Conservation (phyloP, 2,113 vertebrate genomes). For the Mesitornis unicolor region DNA sequence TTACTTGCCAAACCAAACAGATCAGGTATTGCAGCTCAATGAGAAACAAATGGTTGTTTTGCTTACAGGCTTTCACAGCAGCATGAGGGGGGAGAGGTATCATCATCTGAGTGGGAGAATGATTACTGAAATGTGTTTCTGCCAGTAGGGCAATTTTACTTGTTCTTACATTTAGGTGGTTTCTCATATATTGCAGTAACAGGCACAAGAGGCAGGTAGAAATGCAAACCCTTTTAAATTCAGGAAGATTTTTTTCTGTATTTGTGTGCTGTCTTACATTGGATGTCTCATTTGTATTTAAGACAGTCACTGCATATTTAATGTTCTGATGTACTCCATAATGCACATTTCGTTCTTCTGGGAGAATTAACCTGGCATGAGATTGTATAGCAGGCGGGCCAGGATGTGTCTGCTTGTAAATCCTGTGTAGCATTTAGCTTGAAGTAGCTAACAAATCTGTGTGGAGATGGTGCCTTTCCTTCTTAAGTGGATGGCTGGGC, state of each 20-base stretch:
- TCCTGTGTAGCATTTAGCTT: rapidly evolving
- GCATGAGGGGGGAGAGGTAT: neutral
- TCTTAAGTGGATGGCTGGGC: no score
- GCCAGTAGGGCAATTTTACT: neutral
- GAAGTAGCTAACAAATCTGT: neutral
- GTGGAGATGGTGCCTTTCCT: neutral
- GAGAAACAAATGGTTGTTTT: neutral
- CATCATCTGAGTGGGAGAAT: neutral
- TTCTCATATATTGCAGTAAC: neutral
- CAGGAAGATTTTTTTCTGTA: neutral
- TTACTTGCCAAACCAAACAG: neutral
- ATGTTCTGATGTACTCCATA: neutral
- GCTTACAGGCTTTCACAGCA: neutral
- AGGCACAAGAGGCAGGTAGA: neutral
- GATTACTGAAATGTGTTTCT: neutral
- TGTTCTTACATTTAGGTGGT: neutral
- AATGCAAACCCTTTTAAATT: neutral
- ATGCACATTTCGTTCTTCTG: neutral
- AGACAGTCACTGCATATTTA: neutral
- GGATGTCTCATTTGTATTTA: neutral
- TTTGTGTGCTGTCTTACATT: neutral
- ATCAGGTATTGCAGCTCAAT: neutral
- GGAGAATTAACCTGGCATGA: neutral
- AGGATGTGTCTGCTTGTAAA: neutral
- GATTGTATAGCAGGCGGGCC: neutral